Evolutionary conservation across 2,113 vertebrate genomes (phyloP), one percentile per base, ranked within the genome.

Genomic region (Colius striatus): DNA sequence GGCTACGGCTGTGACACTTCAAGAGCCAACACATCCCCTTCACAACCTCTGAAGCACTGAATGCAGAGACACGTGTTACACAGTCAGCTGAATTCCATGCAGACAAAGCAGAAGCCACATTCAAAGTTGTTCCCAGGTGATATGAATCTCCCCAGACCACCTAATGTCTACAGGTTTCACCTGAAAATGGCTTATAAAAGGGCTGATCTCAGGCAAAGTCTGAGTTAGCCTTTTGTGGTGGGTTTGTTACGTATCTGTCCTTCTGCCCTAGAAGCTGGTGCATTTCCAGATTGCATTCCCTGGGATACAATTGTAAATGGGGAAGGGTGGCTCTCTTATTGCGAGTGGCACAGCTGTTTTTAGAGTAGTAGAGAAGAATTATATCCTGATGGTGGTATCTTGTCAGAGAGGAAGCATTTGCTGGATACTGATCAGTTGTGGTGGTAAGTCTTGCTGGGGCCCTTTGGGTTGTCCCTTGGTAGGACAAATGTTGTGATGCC

Each of bases 161-260:
- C 18, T 91, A 36, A 68, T n/a, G 5, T 10, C 41, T 14, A 38
- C 21, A 72, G 30, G 27, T 53, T 57, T 82, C 86, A 94, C 68
- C 76, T 77, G 29, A 2, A 47, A 82, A 74, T 21, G 54, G 27
- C 25, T 80, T 41, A 75, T 20, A 41, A 87, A 94, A 75, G 87
- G 41, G 53, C 34, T 53, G 38, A 23, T 38, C 20, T 72, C 34
- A 10, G 9, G 11, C 3, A 20, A 10, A 3, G 1, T 1, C 3
- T 63, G 20, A 3, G 1, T 0, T 48, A 1, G 5, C 3, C 5
- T 23, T 12, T n/a, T 7, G 34, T 9, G 26, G 13, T 17, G 27
- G 5, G 10, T 63, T 77, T 96, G 30, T 0, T 54, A 36, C 27
- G 12, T 0, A 0, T 23, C 2, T 2, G 0, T 1, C 2, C 8